Evolutionary conservation across 2,888 invertebrate species (phyloP).

Genomic region (Drosophila prolongata): DNA sequence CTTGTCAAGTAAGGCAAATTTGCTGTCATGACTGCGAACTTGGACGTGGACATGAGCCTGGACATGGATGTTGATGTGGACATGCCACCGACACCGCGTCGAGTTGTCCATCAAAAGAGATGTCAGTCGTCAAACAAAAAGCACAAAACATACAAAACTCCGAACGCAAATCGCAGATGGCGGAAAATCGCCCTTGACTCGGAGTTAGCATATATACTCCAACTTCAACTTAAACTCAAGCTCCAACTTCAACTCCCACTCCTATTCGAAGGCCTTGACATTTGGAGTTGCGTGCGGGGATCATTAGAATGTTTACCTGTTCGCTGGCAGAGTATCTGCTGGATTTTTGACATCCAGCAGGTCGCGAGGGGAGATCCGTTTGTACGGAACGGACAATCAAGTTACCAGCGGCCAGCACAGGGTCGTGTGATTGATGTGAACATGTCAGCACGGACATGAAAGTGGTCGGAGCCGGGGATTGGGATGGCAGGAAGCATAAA

Average conservation of each 20-base stretch:
- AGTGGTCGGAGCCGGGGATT: constrained; percentile 11
- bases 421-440: constrained; percentile 72
- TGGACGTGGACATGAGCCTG: constrained; percentile 28
- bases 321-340: constrained; percentile 13
- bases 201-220: constrained; percentile 5
- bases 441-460: constrained; percentile 59
- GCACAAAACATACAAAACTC: constrained; percentile 22
- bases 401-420: constrained; percentile 42
- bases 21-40: constrained; percentile 30
- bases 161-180: constrained; percentile 35
- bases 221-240: constrained; percentile 7
- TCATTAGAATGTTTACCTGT: constrained; percentile 65
- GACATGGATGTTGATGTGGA: constrained; percentile 29
- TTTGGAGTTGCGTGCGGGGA: constrained; percentile 63
- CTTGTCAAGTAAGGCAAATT: constrained; percentile 53
- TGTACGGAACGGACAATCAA: constrained; percentile 57
- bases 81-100: constrained; percentile 58
- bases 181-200: constrained; percentile 45
- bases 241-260: constrained; percentile 8
- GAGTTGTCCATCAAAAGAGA: constrained; percentile 67
- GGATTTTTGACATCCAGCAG: constrained; percentile 12
- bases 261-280: constrained; percentile 30
- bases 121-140: constrained; percentile 59
- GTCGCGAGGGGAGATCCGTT: constrained; percentile 9
- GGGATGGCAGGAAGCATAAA: constrained; percentile 62